These are phyloP conservation scores for Thamnaconus septentrionalis DNA, from an alignment of 2,113 vertebrate species.

Conservation along the genomic window DNA sequence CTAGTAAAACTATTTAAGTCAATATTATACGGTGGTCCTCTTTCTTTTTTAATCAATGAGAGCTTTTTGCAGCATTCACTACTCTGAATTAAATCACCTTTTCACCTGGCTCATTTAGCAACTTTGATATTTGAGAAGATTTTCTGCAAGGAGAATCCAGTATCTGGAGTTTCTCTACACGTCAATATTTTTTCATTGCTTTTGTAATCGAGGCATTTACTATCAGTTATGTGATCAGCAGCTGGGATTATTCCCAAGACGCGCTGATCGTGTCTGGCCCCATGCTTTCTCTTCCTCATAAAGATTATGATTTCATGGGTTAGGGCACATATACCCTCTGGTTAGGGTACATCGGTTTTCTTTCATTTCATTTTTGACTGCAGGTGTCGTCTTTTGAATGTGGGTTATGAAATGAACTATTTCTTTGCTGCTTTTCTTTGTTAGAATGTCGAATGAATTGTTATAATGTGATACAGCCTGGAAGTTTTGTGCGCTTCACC, in stretches of 20 bases:
- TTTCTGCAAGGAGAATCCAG: neutral
- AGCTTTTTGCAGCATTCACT: neutral
- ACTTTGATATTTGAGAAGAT: constrained; percentile 3
- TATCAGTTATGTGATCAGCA: constrained; percentile 18
- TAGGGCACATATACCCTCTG: no score
- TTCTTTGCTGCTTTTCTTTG: no score
- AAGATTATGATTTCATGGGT: no score
- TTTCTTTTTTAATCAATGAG: neutral
- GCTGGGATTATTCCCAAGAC: constrained; percentile 28
- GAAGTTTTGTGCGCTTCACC: no score
- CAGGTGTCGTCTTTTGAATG: no score
- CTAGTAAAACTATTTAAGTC: neutral
- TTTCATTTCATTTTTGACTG: no score
- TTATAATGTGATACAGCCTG: no score
- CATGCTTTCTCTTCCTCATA: no score
- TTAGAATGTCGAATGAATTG: no score
- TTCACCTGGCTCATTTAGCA: neutral
- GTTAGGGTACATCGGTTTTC: no score
- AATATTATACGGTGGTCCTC: neutral
- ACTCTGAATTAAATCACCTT: neutral
- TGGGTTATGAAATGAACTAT: no score
- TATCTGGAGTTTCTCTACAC: constrained; percentile 14
- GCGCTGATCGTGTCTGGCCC: constrained; percentile 12
- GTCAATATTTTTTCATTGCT: neutral
- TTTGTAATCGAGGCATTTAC: neutral